A percentile compares a stretch with the other conserved stretches of the same genome.
Conservation (phyloP, 1,140 invertebrate species). For the Bathynomus jamesi region DNA sequence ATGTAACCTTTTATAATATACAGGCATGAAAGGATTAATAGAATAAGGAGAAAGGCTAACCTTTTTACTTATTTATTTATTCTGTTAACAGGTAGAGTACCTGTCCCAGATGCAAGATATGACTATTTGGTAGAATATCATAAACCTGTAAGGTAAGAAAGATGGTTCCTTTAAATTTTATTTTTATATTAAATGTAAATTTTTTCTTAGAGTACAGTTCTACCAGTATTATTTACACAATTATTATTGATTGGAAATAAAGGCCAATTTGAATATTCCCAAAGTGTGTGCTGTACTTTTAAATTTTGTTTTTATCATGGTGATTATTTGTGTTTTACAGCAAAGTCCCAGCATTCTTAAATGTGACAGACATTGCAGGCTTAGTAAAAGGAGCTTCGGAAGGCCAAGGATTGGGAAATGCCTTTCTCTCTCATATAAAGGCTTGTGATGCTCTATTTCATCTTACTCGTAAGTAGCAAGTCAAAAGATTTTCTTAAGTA, state of each 20-base stretch:
- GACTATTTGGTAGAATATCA: conserved; percentile 89
- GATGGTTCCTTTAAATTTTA: background rate
- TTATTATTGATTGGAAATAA: no score
- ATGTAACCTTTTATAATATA: no score
- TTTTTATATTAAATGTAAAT: conserved; percentile 1
- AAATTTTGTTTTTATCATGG: background rate
- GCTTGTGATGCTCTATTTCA: conserved; percentile 99
- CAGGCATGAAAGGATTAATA: no score
- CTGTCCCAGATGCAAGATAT: conserved; percentile 91
- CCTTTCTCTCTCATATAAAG: conserved; percentile 95
- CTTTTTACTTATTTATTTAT: no score
- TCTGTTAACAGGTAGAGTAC: conserved; percentile 83
- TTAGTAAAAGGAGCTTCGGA: conserved; percentile 95
- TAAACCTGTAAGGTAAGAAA: conserved; percentile 83
- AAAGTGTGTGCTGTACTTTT: no score
- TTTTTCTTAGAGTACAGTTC: background rate
- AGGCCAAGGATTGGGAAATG: conserved; percentile 96
- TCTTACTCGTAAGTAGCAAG: conserved; percentile 72
- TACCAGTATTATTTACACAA: background rate
- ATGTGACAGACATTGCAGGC: conserved; percentile 97
- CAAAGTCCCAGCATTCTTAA: conserved; percentile 94
- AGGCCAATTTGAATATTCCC: no score
- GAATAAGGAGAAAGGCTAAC: no score
- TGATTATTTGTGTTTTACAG: conserved; percentile 48
- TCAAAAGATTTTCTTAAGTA: background rate